Percentiles rank a stretch among this genome's conserved stretches.
Evolutionary conservation across 2,797 vertebrate species (phyloP).

Genomic region (Tauraco hartlaubi): DNA sequence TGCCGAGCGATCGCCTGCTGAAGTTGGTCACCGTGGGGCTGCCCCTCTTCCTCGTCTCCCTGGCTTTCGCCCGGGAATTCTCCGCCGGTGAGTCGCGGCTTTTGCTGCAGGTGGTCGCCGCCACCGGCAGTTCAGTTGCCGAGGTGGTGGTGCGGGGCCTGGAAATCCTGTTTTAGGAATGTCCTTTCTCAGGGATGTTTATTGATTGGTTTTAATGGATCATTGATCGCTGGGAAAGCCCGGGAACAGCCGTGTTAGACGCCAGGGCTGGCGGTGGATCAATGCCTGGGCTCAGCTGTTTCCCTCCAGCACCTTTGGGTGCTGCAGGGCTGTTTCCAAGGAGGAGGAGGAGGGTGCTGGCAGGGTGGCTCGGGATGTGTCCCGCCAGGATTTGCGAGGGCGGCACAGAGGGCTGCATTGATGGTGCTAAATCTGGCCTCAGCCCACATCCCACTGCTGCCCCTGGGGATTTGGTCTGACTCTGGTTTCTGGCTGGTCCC

Average conservation of each 20-base stretch:
- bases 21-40: slow-evolving; percentile 93
- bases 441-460: neutral
- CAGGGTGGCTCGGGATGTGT: neutral
- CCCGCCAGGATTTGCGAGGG: rapidly evolving
- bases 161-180: neutral
- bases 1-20: slow-evolving; percentile 92
- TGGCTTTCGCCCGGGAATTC: slow-evolving; percentile 93
- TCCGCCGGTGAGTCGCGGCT: slow-evolving; percentile 83
- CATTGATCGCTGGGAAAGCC: neutral
- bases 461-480: neutral
- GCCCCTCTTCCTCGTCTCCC: slow-evolving; percentile 90
- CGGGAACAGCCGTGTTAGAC: neutral
- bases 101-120: rapidly evolving
- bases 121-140: too few species aligned
- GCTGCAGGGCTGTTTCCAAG: rapidly evolving
- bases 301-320: neutral
- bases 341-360: neutral
- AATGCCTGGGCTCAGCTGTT: neutral
- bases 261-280: neutral
- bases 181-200: neutral
- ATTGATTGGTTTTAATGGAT: neutral
- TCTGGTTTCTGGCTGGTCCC: neutral
- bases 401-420: neutral
- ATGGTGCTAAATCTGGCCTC: neutral
- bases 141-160: rapidly evolving